phyloP scores from a whole-genome alignment of 2,113 vertebrate species.

The Chrysemys picta region DNA sequence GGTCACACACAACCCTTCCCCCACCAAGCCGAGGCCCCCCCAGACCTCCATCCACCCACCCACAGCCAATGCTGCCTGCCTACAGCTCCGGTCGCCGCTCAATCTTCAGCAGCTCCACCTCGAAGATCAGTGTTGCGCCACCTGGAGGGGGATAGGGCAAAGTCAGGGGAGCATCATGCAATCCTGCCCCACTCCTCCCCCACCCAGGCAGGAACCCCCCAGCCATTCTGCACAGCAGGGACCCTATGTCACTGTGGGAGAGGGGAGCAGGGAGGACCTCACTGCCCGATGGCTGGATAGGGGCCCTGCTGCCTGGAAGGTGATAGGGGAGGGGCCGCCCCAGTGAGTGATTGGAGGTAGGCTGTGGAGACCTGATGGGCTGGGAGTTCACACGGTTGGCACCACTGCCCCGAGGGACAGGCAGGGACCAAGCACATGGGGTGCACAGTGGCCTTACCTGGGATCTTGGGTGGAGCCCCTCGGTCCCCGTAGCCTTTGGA shows the following conservation, averaged over 20 bases:
- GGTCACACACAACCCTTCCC: background rate
- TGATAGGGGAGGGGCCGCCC: background rate
- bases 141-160: conserved; percentile 65
- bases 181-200: background rate
- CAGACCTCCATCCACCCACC: background rate
- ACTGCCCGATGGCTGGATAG: no score
- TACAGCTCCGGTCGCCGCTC: conserved; percentile 89
- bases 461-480: conserved; percentile 92
- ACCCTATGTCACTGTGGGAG: background rate
- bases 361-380: background rate
- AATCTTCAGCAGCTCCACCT: conserved; percentile 91
- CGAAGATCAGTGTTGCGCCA: conserved; percentile 90
- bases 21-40: background rate
- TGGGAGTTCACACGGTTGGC: background rate
- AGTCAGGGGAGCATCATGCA: background rate
- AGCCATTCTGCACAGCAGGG: background rate
- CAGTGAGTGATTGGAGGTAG: background rate
- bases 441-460: conserved; percentile 71
- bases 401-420: background rate
- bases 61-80: background rate
- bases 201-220: background rate
- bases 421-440: background rate
- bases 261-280: background rate
- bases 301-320: no score
- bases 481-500: conserved; percentile 88